These are phyloP conservation scores for Anastrepha ludens DNA, from an alignment of 1,140 invertebrate species.

Conservation along the genomic window DNA sequence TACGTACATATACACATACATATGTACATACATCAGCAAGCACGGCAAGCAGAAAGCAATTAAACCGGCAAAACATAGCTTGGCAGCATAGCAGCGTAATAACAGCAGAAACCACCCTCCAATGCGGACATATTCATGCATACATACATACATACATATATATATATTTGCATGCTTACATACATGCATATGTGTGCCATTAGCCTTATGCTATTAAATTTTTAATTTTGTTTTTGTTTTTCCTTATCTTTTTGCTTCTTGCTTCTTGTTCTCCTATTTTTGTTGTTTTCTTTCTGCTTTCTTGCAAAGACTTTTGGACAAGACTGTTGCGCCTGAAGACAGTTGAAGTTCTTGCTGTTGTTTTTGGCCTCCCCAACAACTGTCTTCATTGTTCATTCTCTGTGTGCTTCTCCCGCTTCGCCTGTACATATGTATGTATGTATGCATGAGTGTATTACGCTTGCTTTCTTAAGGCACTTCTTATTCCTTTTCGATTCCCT, in stretches of 20 bases:
- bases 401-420: background rate
- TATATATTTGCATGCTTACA: background rate
- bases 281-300: background rate
- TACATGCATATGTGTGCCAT: background rate
- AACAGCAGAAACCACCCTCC: conserved; percentile 33
- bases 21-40: background rate
- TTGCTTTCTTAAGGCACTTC: background rate
- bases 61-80: conserved; percentile 24
- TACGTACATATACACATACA: background rate
- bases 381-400: conserved; percentile 8
- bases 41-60: background rate
- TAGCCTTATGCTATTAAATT: background rate
- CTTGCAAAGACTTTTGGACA: background rate
- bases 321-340: background rate
- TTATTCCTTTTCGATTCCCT: background rate
- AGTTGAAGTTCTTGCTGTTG: conserved; percentile 26
- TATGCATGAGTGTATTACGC: background rate
- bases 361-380: background rate
- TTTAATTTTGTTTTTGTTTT: background rate
- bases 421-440: background rate
- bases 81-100: background rate
- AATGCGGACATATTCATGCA: background rate
- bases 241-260: background rate
- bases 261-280: background rate
- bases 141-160: background rate